These are phyloP conservation scores for Aleadryas rufinucha DNA, from an alignment of 2,113 vertebrate genomes.

Conservation along the genomic window DNA sequence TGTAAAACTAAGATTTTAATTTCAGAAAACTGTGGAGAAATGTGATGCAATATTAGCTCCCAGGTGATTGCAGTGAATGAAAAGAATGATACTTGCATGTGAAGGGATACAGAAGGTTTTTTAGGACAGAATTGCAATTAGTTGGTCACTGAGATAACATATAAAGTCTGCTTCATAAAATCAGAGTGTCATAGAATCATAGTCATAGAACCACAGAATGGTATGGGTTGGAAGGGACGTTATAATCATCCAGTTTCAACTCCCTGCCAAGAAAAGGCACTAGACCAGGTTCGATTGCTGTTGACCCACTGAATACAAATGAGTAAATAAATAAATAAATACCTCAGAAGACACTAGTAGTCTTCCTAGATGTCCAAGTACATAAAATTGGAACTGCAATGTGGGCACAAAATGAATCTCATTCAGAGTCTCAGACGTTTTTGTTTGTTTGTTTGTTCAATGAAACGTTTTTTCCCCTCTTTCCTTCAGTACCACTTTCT, in stretches of 20 bases:
- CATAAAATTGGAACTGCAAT: neutral
- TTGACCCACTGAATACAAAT: neutral
- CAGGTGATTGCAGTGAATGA: neutral
- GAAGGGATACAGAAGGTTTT: neutral
- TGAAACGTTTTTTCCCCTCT: neutral
- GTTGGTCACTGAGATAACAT: neutral
- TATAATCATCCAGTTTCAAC: neutral
- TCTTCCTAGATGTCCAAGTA: neutral
- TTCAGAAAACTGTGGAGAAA: neutral
- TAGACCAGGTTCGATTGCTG: neutral
- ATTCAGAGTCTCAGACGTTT: neutral
- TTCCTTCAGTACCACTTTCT: neutral
- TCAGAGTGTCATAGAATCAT: neutral
- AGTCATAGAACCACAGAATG: neutral
- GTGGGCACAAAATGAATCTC: neutral
- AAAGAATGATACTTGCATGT: neutral
- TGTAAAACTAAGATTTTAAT: neutral
- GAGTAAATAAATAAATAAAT: neutral
- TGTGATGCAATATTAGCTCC: neutral
- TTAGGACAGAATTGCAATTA: neutral
- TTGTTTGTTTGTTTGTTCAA: neutral
- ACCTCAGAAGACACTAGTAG: neutral
- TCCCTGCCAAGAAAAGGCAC: neutral
- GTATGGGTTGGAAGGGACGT: neutral
- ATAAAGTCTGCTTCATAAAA: neutral